Conservation (phyloP, 1,140 invertebrate species). For the Brachionus asplanchnoidis region DNA sequence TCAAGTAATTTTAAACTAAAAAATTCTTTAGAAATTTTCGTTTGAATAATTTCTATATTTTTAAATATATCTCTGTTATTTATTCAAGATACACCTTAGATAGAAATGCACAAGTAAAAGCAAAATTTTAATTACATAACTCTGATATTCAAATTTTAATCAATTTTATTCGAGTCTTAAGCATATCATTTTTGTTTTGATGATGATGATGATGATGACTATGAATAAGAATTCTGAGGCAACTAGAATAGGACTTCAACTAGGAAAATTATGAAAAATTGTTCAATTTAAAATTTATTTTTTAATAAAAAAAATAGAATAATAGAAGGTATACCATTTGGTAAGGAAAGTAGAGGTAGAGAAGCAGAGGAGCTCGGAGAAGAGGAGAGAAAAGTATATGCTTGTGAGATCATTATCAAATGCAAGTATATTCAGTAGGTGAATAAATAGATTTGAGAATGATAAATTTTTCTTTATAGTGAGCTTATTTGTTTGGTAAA, state of each 20-base stretch:
- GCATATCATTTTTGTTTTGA: neutral
- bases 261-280: neutral
- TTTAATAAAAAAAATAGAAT: neutral
- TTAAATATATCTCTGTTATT: neutral
- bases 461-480: neutral
- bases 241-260: neutral
- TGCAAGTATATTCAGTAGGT: conserved; percentile 12
- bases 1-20: neutral
- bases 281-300: neutral
- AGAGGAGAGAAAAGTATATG: neutral
- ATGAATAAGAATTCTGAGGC: neutral
- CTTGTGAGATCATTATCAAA: conserved; percentile 39
- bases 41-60: neutral
- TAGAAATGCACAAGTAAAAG: neutral
- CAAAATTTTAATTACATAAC: neutral
- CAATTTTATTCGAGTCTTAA: neutral
- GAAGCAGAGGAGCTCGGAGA: neutral
- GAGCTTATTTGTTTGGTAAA: conserved; percentile 27
- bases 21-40: neutral
- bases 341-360: neutral
- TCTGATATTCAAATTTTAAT: neutral
- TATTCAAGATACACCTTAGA: neutral
- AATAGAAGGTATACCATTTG: neutral
- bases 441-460: conserved; percentile 34
- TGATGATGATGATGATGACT: neutral